Evolutionary conservation across 2,113 vertebrate species (phyloP), one percentile per base, ranked within the genome.

Genomic region (Chlorocebus sabaeus): DNA sequence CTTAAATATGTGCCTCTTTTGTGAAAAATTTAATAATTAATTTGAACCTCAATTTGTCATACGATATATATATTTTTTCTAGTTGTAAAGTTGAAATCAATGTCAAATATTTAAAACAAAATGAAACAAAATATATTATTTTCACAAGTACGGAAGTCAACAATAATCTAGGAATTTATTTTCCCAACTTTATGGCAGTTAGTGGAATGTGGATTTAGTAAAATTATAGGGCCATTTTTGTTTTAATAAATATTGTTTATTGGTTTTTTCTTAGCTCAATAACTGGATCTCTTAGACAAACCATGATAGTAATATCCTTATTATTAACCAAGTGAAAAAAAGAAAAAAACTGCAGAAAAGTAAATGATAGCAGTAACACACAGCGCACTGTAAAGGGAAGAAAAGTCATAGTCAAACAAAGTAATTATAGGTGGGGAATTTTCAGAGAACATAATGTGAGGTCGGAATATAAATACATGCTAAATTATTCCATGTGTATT

Each of bases 401-500:
- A 57, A 86, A 79, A 72, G 0, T 55, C 23, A 59, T 67, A 27
- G 45, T 38, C 35, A 80, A 75, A 70, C 2, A 27, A 59, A 10
- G 5, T 85, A 48, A 61, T 86, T 40, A 20, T 70, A 32, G 1
- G 27, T 40, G 52, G 25, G 12, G 1, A 45, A 20, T 95, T 79
- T 75, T 87, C 20, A 57, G 32, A 61, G 17, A 79, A 57, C 0
- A 16, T 2, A 1, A 30, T 3, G 11, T 48, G 17, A 25, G 7
- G 0, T 35, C 45, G 23, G 3, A 22, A 16, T n/a, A 10, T 5
- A 70, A 40, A 25, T 45, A 4, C 18, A 91, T 97, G 81, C 98
- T 97, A 90, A 98, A 38, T 98, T 78, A 84, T 97, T 57, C 52
- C 8, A 8, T 97, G 14, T 95, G 20, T 99, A 5, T 98, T 97